Evolutionary conservation across 2,888 invertebrate species (phyloP).

Genomic region (Tetragonisca angustula): DNA sequence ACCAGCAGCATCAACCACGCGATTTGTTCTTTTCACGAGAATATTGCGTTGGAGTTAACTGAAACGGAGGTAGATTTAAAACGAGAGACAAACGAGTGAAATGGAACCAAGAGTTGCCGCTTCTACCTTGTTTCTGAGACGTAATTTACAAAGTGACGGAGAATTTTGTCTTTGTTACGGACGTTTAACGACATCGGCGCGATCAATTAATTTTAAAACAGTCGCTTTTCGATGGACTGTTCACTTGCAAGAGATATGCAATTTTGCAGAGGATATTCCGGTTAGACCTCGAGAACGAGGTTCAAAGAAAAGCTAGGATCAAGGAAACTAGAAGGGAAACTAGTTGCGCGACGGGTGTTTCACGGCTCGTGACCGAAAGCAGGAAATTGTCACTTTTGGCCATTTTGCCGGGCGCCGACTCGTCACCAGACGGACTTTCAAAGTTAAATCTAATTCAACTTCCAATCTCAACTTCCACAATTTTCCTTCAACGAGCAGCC

Average conservation of each 20-base stretch:
- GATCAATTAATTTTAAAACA: background rate
- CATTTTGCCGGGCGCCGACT: slow-evolving; percentile 30
- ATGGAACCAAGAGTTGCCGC: too few species aligned
- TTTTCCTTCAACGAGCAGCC: slow-evolving; percentile 34
- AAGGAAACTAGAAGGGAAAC: slow-evolving; percentile 7
- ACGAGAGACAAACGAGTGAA: background rate
- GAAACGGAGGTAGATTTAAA: background rate
- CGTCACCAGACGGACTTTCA: slow-evolving; percentile 24
- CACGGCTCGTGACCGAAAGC: slow-evolving; percentile 33
- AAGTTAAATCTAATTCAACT: slow-evolving; percentile 57
- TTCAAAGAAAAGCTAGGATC: background rate
- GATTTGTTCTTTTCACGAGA: slow-evolving; percentile 16
- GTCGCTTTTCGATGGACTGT: background rate
- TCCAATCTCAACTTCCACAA: slow-evolving; percentile 45
- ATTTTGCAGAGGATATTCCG: background rate
- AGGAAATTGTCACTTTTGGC: slow-evolving; percentile 48
- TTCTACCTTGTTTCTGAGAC: background rate
- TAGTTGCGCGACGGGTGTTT: slow-evolving; percentile 14
- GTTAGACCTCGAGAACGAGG: background rate
- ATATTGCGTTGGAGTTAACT: background rate
- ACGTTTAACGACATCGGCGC: background rate
- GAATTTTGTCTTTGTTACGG: background rate
- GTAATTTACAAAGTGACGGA: background rate
- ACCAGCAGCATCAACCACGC: background rate
- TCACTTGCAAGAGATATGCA: background rate